A percentile compares a stretch with the other conserved stretches of the same genome.
phyloP scores from a whole-genome alignment of 2,888 invertebrate species.

The Drosophila greeni region DNA sequence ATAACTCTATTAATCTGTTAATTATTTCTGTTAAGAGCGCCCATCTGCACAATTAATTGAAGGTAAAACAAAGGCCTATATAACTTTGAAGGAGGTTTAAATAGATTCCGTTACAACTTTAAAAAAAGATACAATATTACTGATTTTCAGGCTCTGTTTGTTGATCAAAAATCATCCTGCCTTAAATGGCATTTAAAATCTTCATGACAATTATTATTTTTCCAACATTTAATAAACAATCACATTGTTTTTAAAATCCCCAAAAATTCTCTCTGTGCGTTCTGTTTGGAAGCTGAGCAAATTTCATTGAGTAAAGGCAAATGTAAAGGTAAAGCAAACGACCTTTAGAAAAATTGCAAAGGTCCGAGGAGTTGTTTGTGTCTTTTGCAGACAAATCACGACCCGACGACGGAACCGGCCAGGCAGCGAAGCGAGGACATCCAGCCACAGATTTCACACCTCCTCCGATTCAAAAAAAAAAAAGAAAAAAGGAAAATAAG shows the following conservation, averaged over 20 bases:
- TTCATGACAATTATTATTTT: background rate
- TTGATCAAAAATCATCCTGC: background rate
- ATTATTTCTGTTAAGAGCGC: background rate
- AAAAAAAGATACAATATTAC: too few species aligned
- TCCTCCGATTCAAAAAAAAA: constrained; percentile 26
- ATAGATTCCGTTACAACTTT: too few species aligned
- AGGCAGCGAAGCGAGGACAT: constrained; percentile 28
- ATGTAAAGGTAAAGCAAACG: constrained; percentile 55
- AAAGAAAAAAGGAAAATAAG: constrained; percentile 7
- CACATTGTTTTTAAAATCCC: background rate
- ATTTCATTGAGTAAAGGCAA: constrained; percentile 68
- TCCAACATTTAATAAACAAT: background rate
- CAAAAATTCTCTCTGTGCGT: background rate
- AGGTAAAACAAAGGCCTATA: background rate
- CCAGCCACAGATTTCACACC: constrained; percentile 59
- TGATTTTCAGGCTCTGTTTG: too few species aligned
- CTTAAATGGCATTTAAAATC: background rate
- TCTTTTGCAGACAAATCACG: constrained; percentile 66
- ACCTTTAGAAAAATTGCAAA: constrained; percentile 58
- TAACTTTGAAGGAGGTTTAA: too few species aligned
- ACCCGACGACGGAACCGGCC: constrained; percentile 57
- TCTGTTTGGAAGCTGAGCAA: constrained; percentile 21
- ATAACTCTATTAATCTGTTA: background rate
- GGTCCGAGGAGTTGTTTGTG: constrained; percentile 36
- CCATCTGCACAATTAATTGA: background rate